Evolutionary conservation across 1,140 invertebrate species (phyloP), one percentile per base, ranked within the genome.

Genomic region (Andricus grossulariae): DNA sequence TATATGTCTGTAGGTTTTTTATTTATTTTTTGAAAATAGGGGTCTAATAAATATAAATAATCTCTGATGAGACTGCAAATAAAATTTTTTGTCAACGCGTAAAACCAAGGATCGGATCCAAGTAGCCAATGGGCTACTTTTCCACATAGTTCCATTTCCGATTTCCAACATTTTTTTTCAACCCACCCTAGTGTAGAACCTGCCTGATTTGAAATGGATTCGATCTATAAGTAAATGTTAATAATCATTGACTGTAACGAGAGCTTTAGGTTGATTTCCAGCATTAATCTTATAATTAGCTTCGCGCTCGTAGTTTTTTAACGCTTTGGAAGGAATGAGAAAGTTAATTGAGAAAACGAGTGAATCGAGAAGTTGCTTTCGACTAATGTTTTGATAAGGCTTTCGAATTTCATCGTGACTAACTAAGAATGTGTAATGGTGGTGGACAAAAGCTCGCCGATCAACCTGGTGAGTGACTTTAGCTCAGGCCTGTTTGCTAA

Each of bases 381-480:
- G 39, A 70, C 39, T 39, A 76, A 76, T 72, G 73, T 15, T 79
- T 32, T 52, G 45, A 12, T 74, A 18, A 55, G 60, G 39, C n/a
- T 60, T 51, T 76, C 75, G 80, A 83, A 70, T 74, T 75, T 72
- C 76, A 79, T 74, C 82, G 76, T 77, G 73, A 90, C 86, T 88
- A 90, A 90, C 86, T 82, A 86, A 85, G 81, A 87, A 84, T 91
- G 79, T 91, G 82, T 91, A 85, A 89, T 90, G 89, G 85, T 89
- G 86, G 82, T 85, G 86, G 83, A 86, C 79, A 86, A 84, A 91
- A 97, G 96, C 92, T 97, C 96, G 85, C 96, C 96, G 87, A 97
- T 97, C 92, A 96, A 96, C 93, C 93, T 97, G 94, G 96, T 96
- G 90, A 94, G 93, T 90, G 96, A 97, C 93, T 95, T 97, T 92